phyloP scores from a whole-genome alignment of 2,113 vertebrate genomes.

The Spermophilus dauricus region DNA sequence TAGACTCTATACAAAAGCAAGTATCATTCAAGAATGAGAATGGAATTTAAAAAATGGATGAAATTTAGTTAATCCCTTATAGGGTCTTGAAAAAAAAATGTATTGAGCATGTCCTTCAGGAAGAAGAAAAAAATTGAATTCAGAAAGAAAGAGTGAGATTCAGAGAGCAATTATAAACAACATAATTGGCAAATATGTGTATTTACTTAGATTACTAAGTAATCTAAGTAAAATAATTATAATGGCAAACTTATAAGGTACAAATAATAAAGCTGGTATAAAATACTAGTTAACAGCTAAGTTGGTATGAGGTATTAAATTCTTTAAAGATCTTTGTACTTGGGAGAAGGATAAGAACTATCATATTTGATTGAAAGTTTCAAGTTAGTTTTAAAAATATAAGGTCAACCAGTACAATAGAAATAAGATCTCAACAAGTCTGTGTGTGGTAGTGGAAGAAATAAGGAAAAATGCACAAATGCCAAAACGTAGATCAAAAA shows the following conservation, averaged over 20 bases:
- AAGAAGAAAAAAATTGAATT: conserved; percentile 33
- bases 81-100: background rate
- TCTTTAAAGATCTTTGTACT: background rate
- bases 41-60: background rate
- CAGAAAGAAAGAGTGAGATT: background rate
- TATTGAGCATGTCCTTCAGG: background rate
- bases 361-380: background rate
- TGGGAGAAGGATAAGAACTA: background rate
- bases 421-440: background rate
- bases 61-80: background rate
- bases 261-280: conserved; percentile 4
- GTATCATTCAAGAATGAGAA: background rate
- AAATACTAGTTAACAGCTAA: background rate
- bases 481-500: background rate
- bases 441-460: background rate
- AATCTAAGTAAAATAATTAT: background rate
- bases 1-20: background rate
- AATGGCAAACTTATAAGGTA: background rate
- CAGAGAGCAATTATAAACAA: background rate
- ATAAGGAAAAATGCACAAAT: background rate
- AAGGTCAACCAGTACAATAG: background rate
- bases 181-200: background rate
- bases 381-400: background rate
- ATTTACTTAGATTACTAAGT: too few species aligned
- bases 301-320: background rate